phyloP scores from a whole-genome alignment of 2,113 vertebrate species.

The Eolophus roseicapilla region DNA sequence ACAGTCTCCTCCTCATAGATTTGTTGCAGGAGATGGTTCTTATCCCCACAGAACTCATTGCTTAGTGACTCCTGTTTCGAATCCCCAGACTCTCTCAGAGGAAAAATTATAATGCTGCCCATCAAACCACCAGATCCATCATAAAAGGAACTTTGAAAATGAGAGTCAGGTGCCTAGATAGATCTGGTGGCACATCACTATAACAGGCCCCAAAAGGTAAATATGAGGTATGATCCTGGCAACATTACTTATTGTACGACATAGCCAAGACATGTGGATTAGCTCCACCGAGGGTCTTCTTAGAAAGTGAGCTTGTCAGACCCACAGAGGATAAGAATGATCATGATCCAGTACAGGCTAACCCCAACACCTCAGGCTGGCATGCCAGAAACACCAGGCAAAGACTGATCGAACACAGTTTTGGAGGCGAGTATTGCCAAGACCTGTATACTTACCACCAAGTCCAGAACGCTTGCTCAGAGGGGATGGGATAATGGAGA shows the following conservation, averaged over 20 bases:
- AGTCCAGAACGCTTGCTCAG: slow-evolving; percentile 69
- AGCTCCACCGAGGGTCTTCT: slow-evolving; percentile 68
- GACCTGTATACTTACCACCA: slow-evolving; percentile 72
- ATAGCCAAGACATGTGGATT: slow-evolving; percentile 70
- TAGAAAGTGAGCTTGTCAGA: slow-evolving; percentile 61
- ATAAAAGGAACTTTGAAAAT: slow-evolving; percentile 54
- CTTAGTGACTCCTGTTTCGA: slow-evolving; percentile 40
- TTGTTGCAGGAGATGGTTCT: slow-evolving; percentile 56
- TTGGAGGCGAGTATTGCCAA: slow-evolving; percentile 70
- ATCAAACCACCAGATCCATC: slow-evolving; percentile 66
- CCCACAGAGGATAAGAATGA: slow-evolving; percentile 71
- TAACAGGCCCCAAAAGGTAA: slow-evolving; percentile 53
- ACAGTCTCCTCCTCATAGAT: slow-evolving; percentile 50
- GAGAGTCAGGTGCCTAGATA: slow-evolving; percentile 60
- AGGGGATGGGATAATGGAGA: slow-evolving; percentile 67
- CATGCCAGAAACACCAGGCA: slow-evolving; percentile 78
- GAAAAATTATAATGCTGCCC: slow-evolving; percentile 70
- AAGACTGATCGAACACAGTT: slow-evolving; percentile 73
- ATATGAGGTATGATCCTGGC: slow-evolving; percentile 68
- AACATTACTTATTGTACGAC: slow-evolving; percentile 66
- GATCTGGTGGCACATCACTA: slow-evolving; percentile 62
- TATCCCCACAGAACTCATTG: slow-evolving; percentile 36
- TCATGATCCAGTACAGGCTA: slow-evolving; percentile 71
- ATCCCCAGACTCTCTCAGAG: slow-evolving; percentile 68
- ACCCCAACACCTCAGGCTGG: slow-evolving; percentile 73